These are phyloP conservation scores for Eutrigla gurnardus DNA, from an alignment of 2,797 vertebrate genomes.

Conservation along the genomic window DNA sequence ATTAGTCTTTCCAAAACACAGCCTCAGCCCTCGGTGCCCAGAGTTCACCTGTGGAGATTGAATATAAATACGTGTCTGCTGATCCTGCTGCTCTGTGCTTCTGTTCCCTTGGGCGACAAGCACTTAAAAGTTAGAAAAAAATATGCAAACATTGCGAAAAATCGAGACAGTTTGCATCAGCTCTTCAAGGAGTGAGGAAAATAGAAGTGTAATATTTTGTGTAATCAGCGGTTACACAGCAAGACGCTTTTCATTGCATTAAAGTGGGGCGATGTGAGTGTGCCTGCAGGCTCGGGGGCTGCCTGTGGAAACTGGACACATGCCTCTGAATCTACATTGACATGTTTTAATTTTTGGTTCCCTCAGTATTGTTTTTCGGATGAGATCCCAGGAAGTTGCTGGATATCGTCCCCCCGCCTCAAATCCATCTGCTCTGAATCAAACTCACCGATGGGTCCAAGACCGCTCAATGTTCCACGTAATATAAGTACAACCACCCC, in stretches of 20 bases:
- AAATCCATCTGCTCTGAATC: conserved; percentile 53
- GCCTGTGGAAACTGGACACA: conserved; percentile 19
- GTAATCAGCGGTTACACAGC: conserved; percentile 36
- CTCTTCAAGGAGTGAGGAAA: neutral
- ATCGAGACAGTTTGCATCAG: conserved; percentile 43
- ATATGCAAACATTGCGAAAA: conserved; percentile 35
- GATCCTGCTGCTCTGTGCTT: conserved; percentile 14
- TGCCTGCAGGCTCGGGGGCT: neutral
- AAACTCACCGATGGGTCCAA: conserved; percentile 25
- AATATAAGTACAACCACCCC: conserved; percentile 48
- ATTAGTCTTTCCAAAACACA: neutral
- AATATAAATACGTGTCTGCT: conserved; percentile 24
- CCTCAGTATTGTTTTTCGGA: neutral
- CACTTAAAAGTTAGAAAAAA: conserved; percentile 42
- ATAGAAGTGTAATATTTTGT: conserved; percentile 20
- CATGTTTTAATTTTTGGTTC: neutral
- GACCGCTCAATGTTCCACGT: conserved; percentile 53
- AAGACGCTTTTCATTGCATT: conserved; percentile 12
- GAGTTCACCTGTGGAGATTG: conserved; percentile 17
- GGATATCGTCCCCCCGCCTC: conserved; percentile 39
- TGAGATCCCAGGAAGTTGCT: conserved; percentile 33
- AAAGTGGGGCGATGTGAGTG: neutral
- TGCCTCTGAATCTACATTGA: conserved; percentile 5
- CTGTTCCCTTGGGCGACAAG: conserved; percentile 25
- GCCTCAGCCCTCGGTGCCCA: conserved; percentile 1